Base-by-base conservation (phyloP, 2,113 vertebrate species). In the Mola mola region DNA sequence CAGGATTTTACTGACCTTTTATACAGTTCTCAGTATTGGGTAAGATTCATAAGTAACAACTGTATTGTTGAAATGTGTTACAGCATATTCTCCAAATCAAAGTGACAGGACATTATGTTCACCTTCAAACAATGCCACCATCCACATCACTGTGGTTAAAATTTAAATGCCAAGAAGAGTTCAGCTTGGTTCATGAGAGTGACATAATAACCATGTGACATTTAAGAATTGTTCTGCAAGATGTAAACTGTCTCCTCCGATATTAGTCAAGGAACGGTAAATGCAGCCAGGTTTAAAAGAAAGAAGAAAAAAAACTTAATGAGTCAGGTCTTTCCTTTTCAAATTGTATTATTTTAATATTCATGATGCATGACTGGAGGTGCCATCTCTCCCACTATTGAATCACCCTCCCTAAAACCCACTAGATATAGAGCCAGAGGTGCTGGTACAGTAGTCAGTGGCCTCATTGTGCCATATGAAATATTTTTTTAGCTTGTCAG, bases 401-500 rank as follows among this genome's bases (percentile, higher is more conserved):
- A 84, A 10, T 85, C 72, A 83, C 7, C 31, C 31, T 5, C 21
- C 25, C 59, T 17, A 13, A 4, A 42, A 57, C 19, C 40, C 65
- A 70, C 19, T 34, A 69, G 51, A 56, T 29, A 10, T 3, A 12
- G 5, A 46, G 34, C 29, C 47, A 52, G 36, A 46, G 67, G 52
- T 52, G 33, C 24, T 38, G 53, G 24, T 33, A 24, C 17, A 4
- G 28, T 43, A 25, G 15, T 48, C 15, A 13, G 22, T 78, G 50
- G 44, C 70, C 72, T 78, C 60, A 79, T 64, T 81, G 75, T 77
- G 82, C 74, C 74, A 86, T 62, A 66, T 58, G 57, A 56, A 66
- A 55, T 52, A n/a, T 36, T 66, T 66, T 59, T 76, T 67, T 44
- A 53, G 49, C 38, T 75, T 33, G 47, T 69, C 53, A 40, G 33